Conservation (phyloP, 2,113 vertebrate species). For the Podocnemis expansa region DNA sequence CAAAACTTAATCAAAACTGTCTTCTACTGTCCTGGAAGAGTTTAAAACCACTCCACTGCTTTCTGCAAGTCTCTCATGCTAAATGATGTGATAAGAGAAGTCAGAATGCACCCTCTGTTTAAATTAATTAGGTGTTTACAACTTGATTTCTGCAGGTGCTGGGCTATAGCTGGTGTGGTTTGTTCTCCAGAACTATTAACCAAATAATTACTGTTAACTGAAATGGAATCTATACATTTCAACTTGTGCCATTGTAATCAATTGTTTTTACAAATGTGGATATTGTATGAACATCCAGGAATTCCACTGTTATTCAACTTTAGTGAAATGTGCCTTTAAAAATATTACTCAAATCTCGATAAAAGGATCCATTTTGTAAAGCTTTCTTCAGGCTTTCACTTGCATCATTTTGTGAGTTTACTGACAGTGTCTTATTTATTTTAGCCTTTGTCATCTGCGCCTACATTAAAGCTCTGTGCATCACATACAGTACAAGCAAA, state of each 20-base stretch:
- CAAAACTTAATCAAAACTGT: neutral
- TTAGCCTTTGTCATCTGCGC: neutral
- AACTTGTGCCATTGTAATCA: neutral
- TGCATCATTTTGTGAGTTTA: neutral
- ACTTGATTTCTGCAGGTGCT: neutral
- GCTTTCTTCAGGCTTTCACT: conserved; percentile 37
- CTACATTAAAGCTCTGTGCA: neutral
- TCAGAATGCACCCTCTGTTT: neutral
- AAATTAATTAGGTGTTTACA: neutral
- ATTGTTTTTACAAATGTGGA: neutral
- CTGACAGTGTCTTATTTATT: neutral
- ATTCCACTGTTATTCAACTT: conserved; percentile 6
- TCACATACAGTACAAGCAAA: neutral
- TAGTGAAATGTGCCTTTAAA: conserved; percentile 65
- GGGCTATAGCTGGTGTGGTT: neutral
- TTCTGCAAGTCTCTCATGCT: neutral
- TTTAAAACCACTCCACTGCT: neutral
- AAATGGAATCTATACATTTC: conserved; percentile 39
- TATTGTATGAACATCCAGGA: neutral
- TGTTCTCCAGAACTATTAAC: neutral
- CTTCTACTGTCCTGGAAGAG: neutral
- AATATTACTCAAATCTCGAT: conserved; percentile 21
- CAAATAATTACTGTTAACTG: conserved; percentile 38
- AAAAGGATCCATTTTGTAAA: conserved; percentile 65
- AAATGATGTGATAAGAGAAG: neutral